Evolutionary conservation across 2,888 invertebrate species (phyloP).

Genomic region (Aporophyla lueneburgensis): DNA sequence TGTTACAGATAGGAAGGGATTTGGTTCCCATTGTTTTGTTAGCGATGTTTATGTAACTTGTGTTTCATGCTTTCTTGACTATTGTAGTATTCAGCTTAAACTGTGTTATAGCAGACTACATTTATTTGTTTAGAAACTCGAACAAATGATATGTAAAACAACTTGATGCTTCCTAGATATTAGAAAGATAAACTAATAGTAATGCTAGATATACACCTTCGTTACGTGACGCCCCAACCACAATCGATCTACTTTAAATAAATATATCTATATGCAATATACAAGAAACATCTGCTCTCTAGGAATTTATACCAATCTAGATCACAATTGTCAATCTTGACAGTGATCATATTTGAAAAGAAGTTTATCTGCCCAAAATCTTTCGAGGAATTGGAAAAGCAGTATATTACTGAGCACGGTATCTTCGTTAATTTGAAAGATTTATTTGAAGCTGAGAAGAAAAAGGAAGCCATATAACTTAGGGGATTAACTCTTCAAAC

Average conservation of each 20-base stretch:
- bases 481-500: not conserved
- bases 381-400: too few relatives aligned
- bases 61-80: constrained; percentile 12
- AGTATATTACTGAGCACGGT: not conserved
- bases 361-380: not conserved
- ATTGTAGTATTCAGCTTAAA: not conserved
- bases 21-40: constrained; percentile 28
- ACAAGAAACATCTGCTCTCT: too few relatives aligned
- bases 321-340: not conserved
- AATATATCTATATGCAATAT: too few relatives aligned
- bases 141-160: not conserved
- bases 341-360: too few relatives aligned
- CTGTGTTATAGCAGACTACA: not conserved
- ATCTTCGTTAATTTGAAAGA: not conserved
- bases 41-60: constrained; percentile 21
- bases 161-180: not conserved
- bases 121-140: not conserved
- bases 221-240: not conserved
- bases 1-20: constrained; percentile 34
- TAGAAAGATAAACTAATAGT: not conserved
- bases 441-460: not conserved
- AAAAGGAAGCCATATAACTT: not conserved
- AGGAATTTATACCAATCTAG: too few relatives aligned
- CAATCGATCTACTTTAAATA: not conserved
- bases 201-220: not conserved